Base-by-base conservation (phyloP, 2,888 invertebrate genomes). In the Nomada ruficornis region DNA sequence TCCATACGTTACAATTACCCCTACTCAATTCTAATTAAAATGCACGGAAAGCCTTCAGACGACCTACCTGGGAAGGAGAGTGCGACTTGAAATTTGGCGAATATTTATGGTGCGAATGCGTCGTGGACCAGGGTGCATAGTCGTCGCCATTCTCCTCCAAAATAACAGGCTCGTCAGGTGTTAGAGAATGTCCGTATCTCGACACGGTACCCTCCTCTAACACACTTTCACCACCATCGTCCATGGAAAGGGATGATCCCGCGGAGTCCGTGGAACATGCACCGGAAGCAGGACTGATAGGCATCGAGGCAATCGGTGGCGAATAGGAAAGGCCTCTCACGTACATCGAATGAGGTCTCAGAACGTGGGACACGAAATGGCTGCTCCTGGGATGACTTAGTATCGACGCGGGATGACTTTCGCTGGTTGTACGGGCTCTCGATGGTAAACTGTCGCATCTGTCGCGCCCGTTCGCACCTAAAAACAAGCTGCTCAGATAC, bases 391-490 rank as follows among this genome's bases (percentile, higher is more conserved):
- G 88, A 86, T 94, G 91, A 59, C 91, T 92, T 36, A 86, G 13
- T 44, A 93, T 89, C 10, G 94, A 89, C 13, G 86, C 50, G 0
- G 93, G 92, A 75, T 94, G 94, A 79, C 96, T 95, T 91, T 96
- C 96, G 89, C 96, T 96, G 60, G 95, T 95, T 18, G 96, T 96
- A 54, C 96, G 95, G 54, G 96, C 95, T 81, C 97, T 95, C 18
- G 97, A 96, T 5, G 97, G 98, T 95, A 98, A 96, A 91, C 97
- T 98, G 93, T 97, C 98, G 93, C 97, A 97, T 78, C 98, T 95
- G 89, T 96, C 97, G 65, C 97, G 95, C 77, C 95, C 89, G 15
- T 90, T 92, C 20, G 94, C 89, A 88, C 94, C 94, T 94, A 91
- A 11, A 90, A 91, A 77, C n/a, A 52, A 57, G 15, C 13, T 74